Evolutionary conservation across 2,888 invertebrate genomes (phyloP).

Genomic region (Caenorhabditis sulstoni): DNA sequence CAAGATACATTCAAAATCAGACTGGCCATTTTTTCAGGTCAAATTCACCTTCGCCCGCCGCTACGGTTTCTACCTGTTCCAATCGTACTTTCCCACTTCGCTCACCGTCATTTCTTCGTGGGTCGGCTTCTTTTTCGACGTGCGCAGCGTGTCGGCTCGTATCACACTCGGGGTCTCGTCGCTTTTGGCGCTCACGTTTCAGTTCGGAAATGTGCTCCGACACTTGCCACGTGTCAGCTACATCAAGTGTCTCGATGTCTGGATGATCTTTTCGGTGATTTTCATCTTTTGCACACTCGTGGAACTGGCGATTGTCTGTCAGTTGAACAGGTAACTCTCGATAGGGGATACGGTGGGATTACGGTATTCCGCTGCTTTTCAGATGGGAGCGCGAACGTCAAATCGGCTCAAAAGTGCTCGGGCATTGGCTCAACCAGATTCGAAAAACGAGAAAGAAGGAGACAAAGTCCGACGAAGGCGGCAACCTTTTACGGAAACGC

Average conservation of each 20-base stretch:
- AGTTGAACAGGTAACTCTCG: slow-evolving; percentile 71
- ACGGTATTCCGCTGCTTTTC: slow-evolving; percentile 17
- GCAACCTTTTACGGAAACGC: slow-evolving; percentile 64
- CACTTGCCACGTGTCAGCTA: slow-evolving; percentile 80
- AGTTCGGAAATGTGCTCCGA: slow-evolving; percentile 80
- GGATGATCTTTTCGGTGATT: slow-evolving; percentile 80
- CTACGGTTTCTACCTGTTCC: slow-evolving; percentile 81
- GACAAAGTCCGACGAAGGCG: slow-evolving; percentile 50
- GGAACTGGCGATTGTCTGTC: slow-evolving; percentile 80
- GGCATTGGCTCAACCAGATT: slow-evolving; percentile 80
- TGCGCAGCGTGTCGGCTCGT: slow-evolving; percentile 79
- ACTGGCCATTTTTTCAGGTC: slow-evolving; percentile 65
- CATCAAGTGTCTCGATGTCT: slow-evolving; percentile 80
- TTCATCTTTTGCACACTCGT: slow-evolving; percentile 80
- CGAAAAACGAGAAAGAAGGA: slow-evolving; percentile 78
- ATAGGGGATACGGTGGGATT: background rate
- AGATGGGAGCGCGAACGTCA: slow-evolving; percentile 80
- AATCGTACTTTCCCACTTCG: slow-evolving; percentile 80
- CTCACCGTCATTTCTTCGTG: slow-evolving; percentile 79
- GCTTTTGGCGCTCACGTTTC: slow-evolving; percentile 80
- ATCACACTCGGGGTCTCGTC: slow-evolving; percentile 80
- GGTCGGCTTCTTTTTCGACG: slow-evolving; percentile 81
- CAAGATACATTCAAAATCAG: slow-evolving; percentile 76
- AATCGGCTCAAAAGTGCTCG: slow-evolving; percentile 80
- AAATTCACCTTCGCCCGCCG: slow-evolving; percentile 80